Conservation (phyloP, 2,797 vertebrate species). For the Megalops cyprinoides region DNA sequence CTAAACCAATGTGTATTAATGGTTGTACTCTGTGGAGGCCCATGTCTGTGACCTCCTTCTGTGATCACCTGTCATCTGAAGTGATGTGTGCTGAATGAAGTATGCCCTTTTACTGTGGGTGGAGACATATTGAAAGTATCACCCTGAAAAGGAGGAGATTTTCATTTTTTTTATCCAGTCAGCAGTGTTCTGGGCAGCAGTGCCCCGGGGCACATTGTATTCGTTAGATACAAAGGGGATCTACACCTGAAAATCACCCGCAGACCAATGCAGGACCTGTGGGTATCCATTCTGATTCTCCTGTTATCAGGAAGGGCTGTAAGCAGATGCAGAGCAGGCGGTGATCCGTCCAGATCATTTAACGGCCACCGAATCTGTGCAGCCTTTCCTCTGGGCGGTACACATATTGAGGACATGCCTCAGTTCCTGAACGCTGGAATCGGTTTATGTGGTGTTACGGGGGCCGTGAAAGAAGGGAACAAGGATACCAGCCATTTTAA, state of each 20-base stretch:
- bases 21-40: not conserved
- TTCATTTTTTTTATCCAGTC: not conserved
- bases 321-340: not conserved
- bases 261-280: not conserved
- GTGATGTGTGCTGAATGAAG: not conserved
- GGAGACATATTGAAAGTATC: not conserved
- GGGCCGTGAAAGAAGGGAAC: not conserved
- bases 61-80: not conserved
- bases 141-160: not conserved
- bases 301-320: not conserved
- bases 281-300: not conserved
- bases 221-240: not conserved
- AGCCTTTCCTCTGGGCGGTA: not conserved
- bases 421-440: not conserved
- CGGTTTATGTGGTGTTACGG: not conserved
- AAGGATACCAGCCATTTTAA: not conserved
- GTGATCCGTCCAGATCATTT: not conserved
- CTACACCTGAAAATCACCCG: not conserved
- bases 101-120: not conserved
- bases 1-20: constrained; percentile 9
- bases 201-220: not conserved
- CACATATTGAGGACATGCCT: not conserved
- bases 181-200: not conserved
- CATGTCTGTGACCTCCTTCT: not conserved
- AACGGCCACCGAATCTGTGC: not conserved